Base-by-base conservation (phyloP, 2,113 vertebrate species). In the Coregonus clupeaformis region DNA sequence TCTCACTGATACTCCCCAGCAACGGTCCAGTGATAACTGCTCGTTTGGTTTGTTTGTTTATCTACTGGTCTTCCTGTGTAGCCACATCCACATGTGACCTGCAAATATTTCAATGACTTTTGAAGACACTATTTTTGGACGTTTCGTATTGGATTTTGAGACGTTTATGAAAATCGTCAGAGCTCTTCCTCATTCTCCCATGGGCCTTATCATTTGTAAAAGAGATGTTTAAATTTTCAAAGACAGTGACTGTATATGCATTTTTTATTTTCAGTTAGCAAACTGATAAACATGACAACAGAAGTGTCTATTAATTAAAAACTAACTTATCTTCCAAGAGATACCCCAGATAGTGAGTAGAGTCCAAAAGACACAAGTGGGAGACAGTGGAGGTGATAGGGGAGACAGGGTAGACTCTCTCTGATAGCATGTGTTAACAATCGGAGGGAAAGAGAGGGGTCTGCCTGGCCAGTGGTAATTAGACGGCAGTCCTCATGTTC, bases 401-500 rank as follows among this genome's bases (percentile, higher is more conserved):
- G 57, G n/a, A 60, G 57, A 42, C 36, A 42, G 36, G 36, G 9
- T 42, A 42, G 9, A 64, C 80, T 80, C 80, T 79, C 75, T 84
- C 79, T 77, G 84, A 78, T 71, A 81, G 83, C 93, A 94, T 91
- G 80, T 94, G 93, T 92, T 77, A 92, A 84, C 91, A 88, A 93
- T 94, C 88, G 86, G 80, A 47, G 78, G 89, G 91, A 93, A 91
- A 90, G 82, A 89, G 89, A 47, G n/a, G 22, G 91, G 90, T 90
- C 90, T 87, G 85, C 76, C 79, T 88, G 90, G 85, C 90, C 90
- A 85, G 81, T 42, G 90, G 88, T 93, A 95, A 94, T 95, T 96
- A 95, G 94, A 91, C 92, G 84, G 86, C 85, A 77, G 88, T 18
- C 91, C 90, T 94, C 94, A 86, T 89, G 90, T 92, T 90, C 92